phyloP scores from a whole-genome alignment of 1,140 invertebrate species.

The Ips typographus region DNA sequence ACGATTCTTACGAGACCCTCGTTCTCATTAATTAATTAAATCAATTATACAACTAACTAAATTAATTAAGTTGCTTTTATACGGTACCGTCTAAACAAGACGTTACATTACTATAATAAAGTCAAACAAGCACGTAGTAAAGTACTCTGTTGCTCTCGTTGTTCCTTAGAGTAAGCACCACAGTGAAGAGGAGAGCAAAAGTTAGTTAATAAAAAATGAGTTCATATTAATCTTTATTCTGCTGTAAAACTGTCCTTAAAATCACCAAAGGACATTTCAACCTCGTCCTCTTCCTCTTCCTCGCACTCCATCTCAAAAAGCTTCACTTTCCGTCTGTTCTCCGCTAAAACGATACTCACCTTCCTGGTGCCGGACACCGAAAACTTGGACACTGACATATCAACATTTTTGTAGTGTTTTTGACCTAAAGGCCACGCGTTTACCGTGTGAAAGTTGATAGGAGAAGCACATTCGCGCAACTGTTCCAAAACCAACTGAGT shows the following conservation, averaged over 20 bases:
- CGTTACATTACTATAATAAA: slow-evolving; percentile 3
- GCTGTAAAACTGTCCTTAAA: not conserved
- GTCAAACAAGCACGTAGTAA: not conserved
- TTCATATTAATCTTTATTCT: no score
- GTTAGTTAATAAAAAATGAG: no score
- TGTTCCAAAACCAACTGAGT: slow-evolving; percentile 55
- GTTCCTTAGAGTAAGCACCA: no score
- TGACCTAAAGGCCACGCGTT: slow-evolving; percentile 41
- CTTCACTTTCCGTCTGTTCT: slow-evolving; percentile 76
- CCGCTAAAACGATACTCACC: slow-evolving; percentile 83
- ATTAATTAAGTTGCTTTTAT: no score
- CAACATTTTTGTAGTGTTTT: slow-evolving; percentile 62
- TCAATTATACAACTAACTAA: not conserved
- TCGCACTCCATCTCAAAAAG: slow-evolving; percentile 91
- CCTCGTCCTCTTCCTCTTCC: slow-evolving; percentile 83
- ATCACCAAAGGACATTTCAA: slow-evolving; percentile 51
- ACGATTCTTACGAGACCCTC: slow-evolving; percentile 60
- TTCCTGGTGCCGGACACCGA: slow-evolving; percentile 86
- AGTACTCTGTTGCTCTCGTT: no score
- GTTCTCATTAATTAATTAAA: slow-evolving; percentile 49
- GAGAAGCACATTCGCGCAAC: slow-evolving; percentile 45
- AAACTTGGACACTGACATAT: slow-evolving; percentile 71
- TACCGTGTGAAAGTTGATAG: slow-evolving; percentile 45
- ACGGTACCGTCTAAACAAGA: not conserved
- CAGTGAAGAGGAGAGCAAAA: no score